Conservation (phyloP, 2,113 vertebrate genomes). For the Tachysurus vachellii region DNA sequence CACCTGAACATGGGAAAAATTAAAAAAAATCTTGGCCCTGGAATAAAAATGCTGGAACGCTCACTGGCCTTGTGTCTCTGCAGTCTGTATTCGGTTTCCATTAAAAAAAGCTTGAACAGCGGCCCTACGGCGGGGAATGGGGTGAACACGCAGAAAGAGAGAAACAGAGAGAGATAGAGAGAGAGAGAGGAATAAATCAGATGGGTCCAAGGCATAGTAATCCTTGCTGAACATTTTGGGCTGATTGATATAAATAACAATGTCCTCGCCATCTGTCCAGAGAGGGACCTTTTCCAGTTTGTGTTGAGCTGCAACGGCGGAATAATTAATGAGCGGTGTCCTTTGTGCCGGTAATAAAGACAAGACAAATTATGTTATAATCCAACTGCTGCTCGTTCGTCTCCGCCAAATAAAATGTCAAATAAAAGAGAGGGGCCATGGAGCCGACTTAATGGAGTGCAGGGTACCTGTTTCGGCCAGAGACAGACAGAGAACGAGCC, state of each 20-base stretch:
- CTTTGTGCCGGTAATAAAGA: conserved; percentile 99
- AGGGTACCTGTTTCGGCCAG: conserved; percentile 93
- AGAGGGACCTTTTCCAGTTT: conserved; percentile 99
- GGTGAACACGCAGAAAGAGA: conserved; percentile 71
- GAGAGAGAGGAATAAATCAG: conserved; percentile 96
- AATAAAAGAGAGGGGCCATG: conserved; percentile 97
- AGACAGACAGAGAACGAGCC: conserved; percentile 55
- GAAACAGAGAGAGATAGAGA: conserved; percentile 50
- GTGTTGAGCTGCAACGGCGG: conserved; percentile 97
- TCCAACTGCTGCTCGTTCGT: conserved; percentile 99
- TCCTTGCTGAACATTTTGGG: conserved; percentile 99
- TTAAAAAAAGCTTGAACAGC: conserved; percentile 65
- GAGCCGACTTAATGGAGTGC: conserved; percentile 97
- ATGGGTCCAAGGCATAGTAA: conserved; percentile 98
- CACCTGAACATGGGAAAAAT: conserved; percentile 26
- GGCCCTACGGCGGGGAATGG: conserved; percentile 59
- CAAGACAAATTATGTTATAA: conserved; percentile 99
- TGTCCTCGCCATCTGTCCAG: conserved; percentile 99
- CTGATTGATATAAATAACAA: conserved; percentile 99
- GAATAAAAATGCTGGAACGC: conserved; percentile 66
- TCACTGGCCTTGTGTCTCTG: conserved; percentile 48
- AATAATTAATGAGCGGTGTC: conserved; percentile 99
- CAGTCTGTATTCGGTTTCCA: conserved; percentile 70
- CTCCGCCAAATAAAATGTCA: conserved; percentile 99
- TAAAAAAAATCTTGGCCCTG: conserved; percentile 21